Conservation (phyloP, 1,140 invertebrate genomes). For the Nephotettix cincticeps region DNA sequence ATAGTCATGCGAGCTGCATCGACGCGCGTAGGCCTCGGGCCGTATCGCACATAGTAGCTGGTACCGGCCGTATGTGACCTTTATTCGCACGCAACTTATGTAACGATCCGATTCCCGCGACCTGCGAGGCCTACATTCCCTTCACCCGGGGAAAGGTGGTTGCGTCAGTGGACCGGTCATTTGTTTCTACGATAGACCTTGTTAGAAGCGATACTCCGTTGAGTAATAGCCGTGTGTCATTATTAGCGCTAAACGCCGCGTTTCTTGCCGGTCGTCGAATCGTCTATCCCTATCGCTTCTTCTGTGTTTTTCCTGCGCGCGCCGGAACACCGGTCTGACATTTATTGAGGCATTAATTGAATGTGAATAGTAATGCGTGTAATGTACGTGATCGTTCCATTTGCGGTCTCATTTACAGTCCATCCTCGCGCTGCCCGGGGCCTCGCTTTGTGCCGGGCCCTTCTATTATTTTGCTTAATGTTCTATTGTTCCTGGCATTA, state of each 20-base stretch:
- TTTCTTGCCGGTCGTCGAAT: background rate
- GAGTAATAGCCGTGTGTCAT: background rate
- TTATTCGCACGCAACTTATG: conserved; percentile 14
- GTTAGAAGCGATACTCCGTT: conserved; percentile 5
- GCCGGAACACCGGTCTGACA: background rate
- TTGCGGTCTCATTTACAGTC: conserved; percentile 11
- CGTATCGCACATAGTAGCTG: too few relatives aligned
- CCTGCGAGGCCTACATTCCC: conserved; percentile 14
- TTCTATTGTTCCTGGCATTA: too few relatives aligned
- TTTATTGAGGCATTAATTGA: conserved; percentile 18
- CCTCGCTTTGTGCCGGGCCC: too few relatives aligned
- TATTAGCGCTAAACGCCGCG: conserved; percentile 7
- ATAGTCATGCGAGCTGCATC: background rate
- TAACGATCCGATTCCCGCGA: conserved; percentile 11
- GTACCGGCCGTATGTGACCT: background rate
- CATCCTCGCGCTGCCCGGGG: background rate
- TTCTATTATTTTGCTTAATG: too few relatives aligned
- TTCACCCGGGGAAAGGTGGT: conserved; percentile 1
- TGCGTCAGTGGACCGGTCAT: conserved; percentile 2
- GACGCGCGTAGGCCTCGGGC: background rate
- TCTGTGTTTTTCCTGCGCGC: background rate
- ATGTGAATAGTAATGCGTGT: conserved; percentile 14
- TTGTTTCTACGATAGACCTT: conserved; percentile 15
- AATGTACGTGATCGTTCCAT: background rate
- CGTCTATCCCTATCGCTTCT: background rate